These are phyloP conservation scores for Xiphophorus birchmanni DNA, from an alignment of 2,797 vertebrate species.

Conservation along the genomic window DNA sequence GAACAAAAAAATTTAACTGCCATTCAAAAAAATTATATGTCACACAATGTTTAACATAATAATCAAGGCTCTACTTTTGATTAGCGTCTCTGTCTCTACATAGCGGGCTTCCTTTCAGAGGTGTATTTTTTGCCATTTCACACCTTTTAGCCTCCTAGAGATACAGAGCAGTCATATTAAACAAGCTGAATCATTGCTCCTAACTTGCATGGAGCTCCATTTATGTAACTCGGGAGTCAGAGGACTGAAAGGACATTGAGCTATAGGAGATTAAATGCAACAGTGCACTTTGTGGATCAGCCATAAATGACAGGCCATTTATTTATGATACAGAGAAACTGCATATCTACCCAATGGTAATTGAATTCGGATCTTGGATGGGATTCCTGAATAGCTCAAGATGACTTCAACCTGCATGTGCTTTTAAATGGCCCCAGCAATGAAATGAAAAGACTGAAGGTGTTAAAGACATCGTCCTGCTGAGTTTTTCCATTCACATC, in stretches of 20 bases:
- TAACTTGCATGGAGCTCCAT: conserved; percentile 42
- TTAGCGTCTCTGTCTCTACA: conserved; percentile 25
- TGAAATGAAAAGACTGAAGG: conserved; percentile 39
- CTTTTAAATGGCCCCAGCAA: conserved; percentile 12
- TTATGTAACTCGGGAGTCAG: conserved; percentile 31
- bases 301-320: conserved; percentile 50
- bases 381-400: conserved; percentile 23
- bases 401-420: conserved; percentile 35
- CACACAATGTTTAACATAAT: conserved; percentile 50
- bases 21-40: conserved; percentile 30
- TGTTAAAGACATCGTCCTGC: conserved; percentile 37
- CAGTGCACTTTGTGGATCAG: conserved; percentile 49
- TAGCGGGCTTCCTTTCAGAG: conserved; percentile 21
- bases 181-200: conserved; percentile 51
- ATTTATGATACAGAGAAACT: conserved; percentile 55
- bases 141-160: conserved; percentile 44
- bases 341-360: conserved; percentile 58
- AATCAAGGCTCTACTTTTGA: conserved; percentile 48
- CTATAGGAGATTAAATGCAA: conserved; percentile 51
- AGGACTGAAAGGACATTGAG: conserved; percentile 34
- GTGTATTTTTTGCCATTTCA: conserved; percentile 36
- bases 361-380: conserved; percentile 59
- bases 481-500: conserved; percentile 30
- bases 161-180: conserved; percentile 44
- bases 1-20: conserved; percentile 40